Evolutionary conservation across 2,888 invertebrate genomes (phyloP).

Genomic region (Yponomeuta sedellus): DNA sequence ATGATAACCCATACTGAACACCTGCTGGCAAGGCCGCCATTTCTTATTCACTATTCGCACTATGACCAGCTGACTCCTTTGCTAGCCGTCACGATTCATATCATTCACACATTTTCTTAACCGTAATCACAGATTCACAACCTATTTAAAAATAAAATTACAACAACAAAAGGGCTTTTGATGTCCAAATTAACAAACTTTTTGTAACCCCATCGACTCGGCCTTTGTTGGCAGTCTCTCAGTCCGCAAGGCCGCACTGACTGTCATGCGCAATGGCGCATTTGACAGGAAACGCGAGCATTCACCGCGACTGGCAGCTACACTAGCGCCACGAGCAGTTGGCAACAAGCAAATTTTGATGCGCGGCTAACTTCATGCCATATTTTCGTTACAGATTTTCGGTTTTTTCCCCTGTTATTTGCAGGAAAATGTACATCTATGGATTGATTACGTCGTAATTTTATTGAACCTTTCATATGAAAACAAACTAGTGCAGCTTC

Average conservation of each 20-base stretch:
- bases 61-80: constrained; percentile 84
- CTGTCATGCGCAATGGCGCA: constrained; percentile 76
- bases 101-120: constrained; percentile 75
- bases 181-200: constrained; percentile 72
- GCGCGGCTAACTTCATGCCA: constrained; percentile 42
- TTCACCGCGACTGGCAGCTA: constrained; percentile 45
- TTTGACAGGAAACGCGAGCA: constrained; percentile 74
- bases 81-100: constrained; percentile 77
- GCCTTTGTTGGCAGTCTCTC: constrained; percentile 77
- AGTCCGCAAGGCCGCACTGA: constrained; percentile 77
- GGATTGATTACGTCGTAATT: constrained; percentile 3
- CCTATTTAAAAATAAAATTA: constrained; percentile 76
- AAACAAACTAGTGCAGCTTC: background rate
- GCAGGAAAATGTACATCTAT: constrained; percentile 8
- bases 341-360: constrained; percentile 42
- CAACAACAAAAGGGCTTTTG: constrained; percentile 73
- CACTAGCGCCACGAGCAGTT: constrained; percentile 67
- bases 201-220: constrained; percentile 77
- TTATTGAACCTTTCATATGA: background rate
- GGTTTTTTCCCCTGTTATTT: background rate
- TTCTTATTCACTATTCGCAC: constrained; percentile 81
- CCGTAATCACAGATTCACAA: constrained; percentile 77
- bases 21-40: constrained; percentile 99
- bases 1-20: constrained; percentile 97
- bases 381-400: constrained; percentile 15